These are phyloP conservation scores for Semnornis frantzii DNA, from an alignment of 2,113 vertebrate genomes.

Conservation along the genomic window DNA sequence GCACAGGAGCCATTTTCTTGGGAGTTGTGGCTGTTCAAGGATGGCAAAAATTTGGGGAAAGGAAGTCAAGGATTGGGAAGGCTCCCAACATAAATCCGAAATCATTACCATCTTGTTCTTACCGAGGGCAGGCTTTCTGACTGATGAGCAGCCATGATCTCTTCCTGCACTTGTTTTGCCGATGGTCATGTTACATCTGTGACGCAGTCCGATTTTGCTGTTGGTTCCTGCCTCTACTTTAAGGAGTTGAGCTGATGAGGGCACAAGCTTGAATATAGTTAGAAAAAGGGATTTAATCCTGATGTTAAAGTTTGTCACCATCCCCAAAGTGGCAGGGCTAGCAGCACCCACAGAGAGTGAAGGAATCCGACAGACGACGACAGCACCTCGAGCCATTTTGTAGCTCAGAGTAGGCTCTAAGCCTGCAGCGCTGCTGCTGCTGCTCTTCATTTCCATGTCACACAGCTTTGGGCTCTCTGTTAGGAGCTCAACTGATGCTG, in stretches of 20 bases:
- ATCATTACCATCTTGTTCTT: not conserved
- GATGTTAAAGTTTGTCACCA: not conserved
- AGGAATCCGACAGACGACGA: not conserved
- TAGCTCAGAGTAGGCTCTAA: slow-evolving; percentile 37
- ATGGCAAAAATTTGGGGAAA: not conserved
- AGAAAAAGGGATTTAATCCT: not conserved
- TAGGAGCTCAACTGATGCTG: slow-evolving; percentile 52
- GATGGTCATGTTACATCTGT: slow-evolving; percentile 65
- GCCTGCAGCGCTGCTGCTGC: slow-evolving; percentile 51
- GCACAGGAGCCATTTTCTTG: not conserved
- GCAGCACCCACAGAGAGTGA: not conserved
- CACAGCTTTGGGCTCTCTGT: slow-evolving; percentile 20
- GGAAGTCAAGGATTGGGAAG: not conserved
- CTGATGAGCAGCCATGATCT: slow-evolving; percentile 38
- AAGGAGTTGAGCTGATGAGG: slow-evolving; percentile 9
- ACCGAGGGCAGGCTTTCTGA: not conserved
- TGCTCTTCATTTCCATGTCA: slow-evolving; percentile 66
- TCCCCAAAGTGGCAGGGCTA: not conserved
- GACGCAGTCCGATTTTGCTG: slow-evolving; percentile 65
- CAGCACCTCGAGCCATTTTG: slow-evolving; percentile 60
- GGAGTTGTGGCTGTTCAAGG: not conserved
- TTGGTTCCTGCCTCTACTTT: not conserved
- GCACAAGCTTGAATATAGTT: not conserved
- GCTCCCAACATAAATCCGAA: not conserved
- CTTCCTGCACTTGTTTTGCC: slow-evolving; percentile 35